phyloP scores from a whole-genome alignment of 1,140 invertebrate species.

The Lucilia sericata region DNA sequence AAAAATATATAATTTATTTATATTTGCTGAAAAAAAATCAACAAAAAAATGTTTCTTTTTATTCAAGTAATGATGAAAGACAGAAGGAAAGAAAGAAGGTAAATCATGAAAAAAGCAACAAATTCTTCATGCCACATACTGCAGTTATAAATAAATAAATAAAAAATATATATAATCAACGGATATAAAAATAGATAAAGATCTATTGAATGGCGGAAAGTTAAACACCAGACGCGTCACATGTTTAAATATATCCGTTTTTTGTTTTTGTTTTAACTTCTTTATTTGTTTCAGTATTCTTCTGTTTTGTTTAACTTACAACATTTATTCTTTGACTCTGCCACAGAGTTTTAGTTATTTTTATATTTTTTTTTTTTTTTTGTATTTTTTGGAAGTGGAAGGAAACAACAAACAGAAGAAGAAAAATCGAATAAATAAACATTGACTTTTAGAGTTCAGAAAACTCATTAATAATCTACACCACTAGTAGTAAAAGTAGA shows the following conservation, averaged over 20 bases:
- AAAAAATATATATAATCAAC: not conserved
- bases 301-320: too few relatives aligned
- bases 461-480: conserved; percentile 1
- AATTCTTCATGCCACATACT: too few relatives aligned
- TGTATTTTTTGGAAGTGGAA: not conserved
- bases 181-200: not conserved
- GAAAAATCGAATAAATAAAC: not conserved
- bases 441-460: conserved; percentile 4
- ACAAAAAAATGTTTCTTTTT: too few relatives aligned
- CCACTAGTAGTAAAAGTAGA: not conserved
- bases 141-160: too few relatives aligned
- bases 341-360: not conserved
- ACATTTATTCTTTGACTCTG: too few relatives aligned
- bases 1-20: too few relatives aligned
- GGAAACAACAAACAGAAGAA: not conserved
- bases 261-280: not conserved
- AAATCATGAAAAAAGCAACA: too few relatives aligned
- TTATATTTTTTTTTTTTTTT: too few relatives aligned
- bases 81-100: too few relatives aligned
- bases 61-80: too few relatives aligned
- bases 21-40: too few relatives aligned
- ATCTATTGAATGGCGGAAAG: conserved; percentile 1
- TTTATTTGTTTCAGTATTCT: too few relatives aligned
- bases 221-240: conserved; percentile 4
- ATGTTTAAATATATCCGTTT: not conserved